These are phyloP conservation scores for Subacronicta megacephala DNA, from an alignment of 2,888 invertebrate species.

Conservation along the genomic window DNA sequence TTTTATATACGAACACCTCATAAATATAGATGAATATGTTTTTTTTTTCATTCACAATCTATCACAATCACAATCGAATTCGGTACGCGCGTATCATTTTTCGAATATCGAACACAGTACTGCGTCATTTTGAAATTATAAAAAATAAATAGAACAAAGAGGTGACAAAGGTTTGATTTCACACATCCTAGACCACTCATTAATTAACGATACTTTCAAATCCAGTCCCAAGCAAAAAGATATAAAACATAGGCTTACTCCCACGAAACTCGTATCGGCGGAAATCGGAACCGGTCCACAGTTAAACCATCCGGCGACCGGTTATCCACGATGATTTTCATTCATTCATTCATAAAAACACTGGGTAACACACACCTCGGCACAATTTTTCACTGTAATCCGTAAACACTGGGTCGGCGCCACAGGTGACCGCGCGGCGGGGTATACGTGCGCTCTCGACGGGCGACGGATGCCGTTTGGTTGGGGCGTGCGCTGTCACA, in stretches of 20 bases:
- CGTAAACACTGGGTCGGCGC: conserved; percentile 68
- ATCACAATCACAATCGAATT: conserved; percentile 8
- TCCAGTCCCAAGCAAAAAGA: conserved; percentile 61
- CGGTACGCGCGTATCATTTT: conserved; percentile 7
- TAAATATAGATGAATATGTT: conserved; percentile 6
- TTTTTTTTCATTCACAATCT: not conserved
- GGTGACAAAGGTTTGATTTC: conserved; percentile 8
- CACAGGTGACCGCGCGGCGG: conserved; percentile 71
- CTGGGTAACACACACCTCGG: conserved; percentile 59
- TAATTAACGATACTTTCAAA: conserved; percentile 55
- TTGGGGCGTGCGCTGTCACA: conserved; percentile 60
- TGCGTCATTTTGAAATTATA: not conserved
- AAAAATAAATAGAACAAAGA: not conserved
- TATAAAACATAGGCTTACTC: conserved; percentile 65
- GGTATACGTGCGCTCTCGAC: conserved; percentile 63
- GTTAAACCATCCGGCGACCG: conserved; percentile 71
- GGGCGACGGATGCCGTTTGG: conserved; percentile 72
- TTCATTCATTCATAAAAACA: conserved; percentile 73
- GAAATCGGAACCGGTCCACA: conserved; percentile 74
- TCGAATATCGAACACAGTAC: conserved; percentile 13
- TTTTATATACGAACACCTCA: not conserved
- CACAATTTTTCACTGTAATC: conserved; percentile 77
- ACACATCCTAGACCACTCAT: conserved; percentile 39
- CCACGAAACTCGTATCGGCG: conserved; percentile 73
- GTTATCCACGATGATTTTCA: conserved; percentile 58